Percentiles rank a stretch among this genome's conserved stretches.
Conservation (phyloP, 2,113 vertebrate genomes). For the Grantiella picta region DNA sequence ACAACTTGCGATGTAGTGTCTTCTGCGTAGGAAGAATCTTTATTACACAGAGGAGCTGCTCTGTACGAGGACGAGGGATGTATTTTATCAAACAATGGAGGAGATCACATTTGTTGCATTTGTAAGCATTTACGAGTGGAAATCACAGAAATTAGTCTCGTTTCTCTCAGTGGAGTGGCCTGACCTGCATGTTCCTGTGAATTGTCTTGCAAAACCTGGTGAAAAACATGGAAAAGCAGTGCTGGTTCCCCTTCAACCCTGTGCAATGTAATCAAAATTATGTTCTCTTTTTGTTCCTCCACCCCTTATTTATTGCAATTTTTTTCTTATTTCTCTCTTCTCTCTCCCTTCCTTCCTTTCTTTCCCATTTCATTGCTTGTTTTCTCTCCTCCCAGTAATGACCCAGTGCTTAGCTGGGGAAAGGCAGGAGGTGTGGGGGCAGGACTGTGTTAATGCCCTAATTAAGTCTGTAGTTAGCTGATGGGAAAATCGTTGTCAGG, state of each 20-base stretch:
- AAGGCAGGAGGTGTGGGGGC: constrained; percentile 7
- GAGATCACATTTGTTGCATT: neutral
- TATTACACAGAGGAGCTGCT: neutral
- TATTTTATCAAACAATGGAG: neutral
- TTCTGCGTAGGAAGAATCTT: neutral
- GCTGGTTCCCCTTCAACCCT: neutral
- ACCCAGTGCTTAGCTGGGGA: neutral
- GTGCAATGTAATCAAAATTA: neutral
- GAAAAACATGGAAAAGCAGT: neutral
- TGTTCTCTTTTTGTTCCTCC: neutral
- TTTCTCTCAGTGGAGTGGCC: neutral
- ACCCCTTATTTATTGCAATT: neutral
- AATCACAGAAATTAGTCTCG: neutral
- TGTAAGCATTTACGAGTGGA: neutral
- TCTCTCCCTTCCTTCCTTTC: neutral
- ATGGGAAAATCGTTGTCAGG: constrained; percentile 59
- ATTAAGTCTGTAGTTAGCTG: constrained; percentile 64
- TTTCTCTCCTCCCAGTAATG: neutral
- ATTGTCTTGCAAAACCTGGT: neutral
- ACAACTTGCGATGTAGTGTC: neutral
- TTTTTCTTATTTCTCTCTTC: neutral
- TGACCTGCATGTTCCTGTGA: neutral
- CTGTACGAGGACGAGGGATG: neutral
- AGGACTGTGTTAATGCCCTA: constrained; percentile 48
- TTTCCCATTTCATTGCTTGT: neutral